Conservation (phyloP, 1,140 invertebrate genomes). For the Harpegnathos saltator region DNA sequence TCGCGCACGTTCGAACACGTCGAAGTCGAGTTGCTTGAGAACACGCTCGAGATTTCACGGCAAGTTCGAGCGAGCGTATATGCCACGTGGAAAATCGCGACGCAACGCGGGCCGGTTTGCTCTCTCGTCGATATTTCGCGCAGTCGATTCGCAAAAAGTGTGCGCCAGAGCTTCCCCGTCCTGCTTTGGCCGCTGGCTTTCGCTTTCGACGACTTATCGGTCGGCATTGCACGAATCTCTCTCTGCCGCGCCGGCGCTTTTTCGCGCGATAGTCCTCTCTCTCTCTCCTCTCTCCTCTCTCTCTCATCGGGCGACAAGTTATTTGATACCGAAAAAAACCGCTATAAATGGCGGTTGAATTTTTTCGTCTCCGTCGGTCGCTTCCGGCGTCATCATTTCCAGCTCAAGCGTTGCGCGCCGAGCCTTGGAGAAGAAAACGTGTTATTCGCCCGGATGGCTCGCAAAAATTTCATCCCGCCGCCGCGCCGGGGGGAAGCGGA, state of each 20-base stretch:
- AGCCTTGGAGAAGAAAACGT: slow-evolving; percentile 26
- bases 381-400: slow-evolving; percentile 44
- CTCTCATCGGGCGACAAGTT: slow-evolving; percentile 22
- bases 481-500: slow-evolving; percentile 4
- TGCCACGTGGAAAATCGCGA: neutral
- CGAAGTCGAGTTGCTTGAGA: neutral
- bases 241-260: neutral
- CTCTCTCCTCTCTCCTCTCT: too few species aligned
- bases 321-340: too few species aligned
- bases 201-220: slow-evolving; percentile 7
- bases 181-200: slow-evolving; percentile 10
- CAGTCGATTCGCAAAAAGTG: too few species aligned
- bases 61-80: neutral
- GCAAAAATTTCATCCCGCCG: slow-evolving; percentile 43
- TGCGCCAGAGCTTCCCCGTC: too few species aligned
- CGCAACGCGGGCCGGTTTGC: too few species aligned
- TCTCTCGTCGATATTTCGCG: too few species aligned
- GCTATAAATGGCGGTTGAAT: slow-evolving; percentile 16
- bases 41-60: neutral
- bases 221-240: slow-evolving; percentile 15
- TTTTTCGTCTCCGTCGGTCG: slow-evolving; percentile 21
- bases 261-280: neutral
- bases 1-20: neutral
- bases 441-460: neutral
- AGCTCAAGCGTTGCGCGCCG: neutral